phyloP scores from a whole-genome alignment of 1,140 invertebrate genomes.

The Pygmarrhopalites habei region DNA sequence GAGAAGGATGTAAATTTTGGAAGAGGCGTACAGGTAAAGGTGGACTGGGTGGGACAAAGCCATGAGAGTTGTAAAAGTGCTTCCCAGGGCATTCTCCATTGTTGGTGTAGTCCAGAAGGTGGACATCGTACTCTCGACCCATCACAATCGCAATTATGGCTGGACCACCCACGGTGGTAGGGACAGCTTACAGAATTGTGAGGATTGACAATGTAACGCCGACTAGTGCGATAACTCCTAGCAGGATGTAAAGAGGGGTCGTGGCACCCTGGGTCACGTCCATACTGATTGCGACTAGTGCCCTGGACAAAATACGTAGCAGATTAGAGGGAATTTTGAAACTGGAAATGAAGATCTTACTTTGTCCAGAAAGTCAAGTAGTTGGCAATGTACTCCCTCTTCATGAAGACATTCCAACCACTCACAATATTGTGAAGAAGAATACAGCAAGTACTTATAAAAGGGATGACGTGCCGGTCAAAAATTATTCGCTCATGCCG shows the following conservation, averaged over 20 bases:
- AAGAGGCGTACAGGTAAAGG: constrained; percentile 8
- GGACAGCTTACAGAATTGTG: not conserved
- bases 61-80: no score
- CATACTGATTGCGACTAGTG: no score
- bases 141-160: not conserved
- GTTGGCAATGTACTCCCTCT: constrained; percentile 15
- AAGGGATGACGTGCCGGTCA: constrained; percentile 13
- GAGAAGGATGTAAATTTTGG: constrained; percentile 21
- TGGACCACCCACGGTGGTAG: not conserved
- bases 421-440: constrained; percentile 12
- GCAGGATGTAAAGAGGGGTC: not conserved
- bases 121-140: not conserved
- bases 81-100: no score
- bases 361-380: constrained; percentile 25
- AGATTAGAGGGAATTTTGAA: no score
- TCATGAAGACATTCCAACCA: not conserved
- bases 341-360: constrained; percentile 3
- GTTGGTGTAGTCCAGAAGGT: no score
- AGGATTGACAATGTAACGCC: not conserved
- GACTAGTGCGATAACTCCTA: no score
- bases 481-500: constrained; percentile 6
- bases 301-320: no score
- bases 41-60: not conserved
- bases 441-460: constrained; percentile 12
- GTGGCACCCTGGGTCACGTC: constrained; percentile 1